Conservation (phyloP, 2,888 invertebrate species). For the Torymus aiolomorphi region DNA sequence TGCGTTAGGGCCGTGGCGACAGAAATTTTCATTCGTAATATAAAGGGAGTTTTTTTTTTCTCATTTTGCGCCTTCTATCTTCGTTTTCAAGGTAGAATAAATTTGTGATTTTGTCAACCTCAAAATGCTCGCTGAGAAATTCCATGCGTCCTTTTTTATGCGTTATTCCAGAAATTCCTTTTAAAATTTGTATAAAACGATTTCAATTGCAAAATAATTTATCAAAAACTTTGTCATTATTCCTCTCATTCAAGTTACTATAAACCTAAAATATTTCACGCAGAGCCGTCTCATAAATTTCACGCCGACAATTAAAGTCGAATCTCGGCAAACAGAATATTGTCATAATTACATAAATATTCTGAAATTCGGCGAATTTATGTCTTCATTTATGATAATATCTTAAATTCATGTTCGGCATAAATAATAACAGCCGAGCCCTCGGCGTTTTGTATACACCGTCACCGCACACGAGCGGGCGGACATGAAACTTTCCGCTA, state of each 20-base stretch:
- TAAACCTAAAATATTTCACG: too few species aligned
- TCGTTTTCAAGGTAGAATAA: conserved; percentile 9
- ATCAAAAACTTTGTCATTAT: too few species aligned
- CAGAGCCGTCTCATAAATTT: not conserved
- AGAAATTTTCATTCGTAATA: conserved; percentile 30
- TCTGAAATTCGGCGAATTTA: not conserved
- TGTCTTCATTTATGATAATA: conserved; percentile 13
- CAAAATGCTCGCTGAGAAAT: not conserved
- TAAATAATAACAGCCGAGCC: conserved; percentile 3
- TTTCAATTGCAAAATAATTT: too few species aligned
- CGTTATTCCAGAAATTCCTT: too few species aligned
- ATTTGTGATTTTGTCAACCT: not conserved
- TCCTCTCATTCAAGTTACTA: too few species aligned
- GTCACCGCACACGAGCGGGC: not conserved
- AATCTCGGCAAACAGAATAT: not conserved
- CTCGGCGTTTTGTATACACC: too few species aligned
- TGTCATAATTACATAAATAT: not conserved
- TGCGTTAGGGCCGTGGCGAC: conserved; percentile 21
- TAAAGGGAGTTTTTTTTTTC: not conserved
- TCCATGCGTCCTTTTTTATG: too few species aligned
- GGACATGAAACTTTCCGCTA: conserved; percentile 18
- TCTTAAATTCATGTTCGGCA: not conserved
- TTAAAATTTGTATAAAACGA: too few species aligned
- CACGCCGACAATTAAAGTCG: not conserved
- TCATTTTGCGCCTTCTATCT: not conserved